Evolutionary conservation across 2,888 invertebrate species (phyloP).

Genomic region (Leistus spinibarbis): DNA sequence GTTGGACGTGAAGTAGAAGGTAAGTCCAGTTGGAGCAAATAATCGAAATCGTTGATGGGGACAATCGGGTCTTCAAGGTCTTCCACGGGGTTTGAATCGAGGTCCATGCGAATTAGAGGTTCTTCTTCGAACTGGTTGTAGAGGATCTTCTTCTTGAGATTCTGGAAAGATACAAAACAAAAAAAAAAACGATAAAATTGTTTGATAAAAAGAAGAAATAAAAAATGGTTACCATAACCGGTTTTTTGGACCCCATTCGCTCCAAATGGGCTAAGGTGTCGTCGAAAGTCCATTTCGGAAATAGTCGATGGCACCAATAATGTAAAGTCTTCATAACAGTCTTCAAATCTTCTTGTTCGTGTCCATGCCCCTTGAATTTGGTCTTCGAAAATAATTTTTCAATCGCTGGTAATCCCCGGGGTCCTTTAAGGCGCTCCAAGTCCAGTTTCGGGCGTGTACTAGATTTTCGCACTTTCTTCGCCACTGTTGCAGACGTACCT

Average conservation of each 20-base stretch:
- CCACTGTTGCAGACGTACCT: conserved; percentile 59
- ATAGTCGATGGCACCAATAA: conserved; percentile 93
- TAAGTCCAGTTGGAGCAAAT: conserved; percentile 50
- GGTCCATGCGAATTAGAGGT: conserved; percentile 45
- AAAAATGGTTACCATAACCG: conserved; percentile 67
- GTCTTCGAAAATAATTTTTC: conserved; percentile 81
- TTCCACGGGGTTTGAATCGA: not conserved
- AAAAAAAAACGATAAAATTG: conserved; percentile 9
- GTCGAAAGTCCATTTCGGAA: conserved; percentile 87
- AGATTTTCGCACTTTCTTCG: conserved; percentile 64
- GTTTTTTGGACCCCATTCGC: conserved; percentile 80
- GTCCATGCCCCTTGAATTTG: conserved; percentile 80
- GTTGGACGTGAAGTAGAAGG: conserved; percentile 48
- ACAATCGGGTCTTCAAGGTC: conserved; percentile 16
- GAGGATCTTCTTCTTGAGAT: conserved; percentile 69
- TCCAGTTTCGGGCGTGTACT: conserved; percentile 65
- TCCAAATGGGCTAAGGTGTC: conserved; percentile 82
- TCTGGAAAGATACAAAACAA: conserved; percentile 61
- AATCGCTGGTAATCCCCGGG: conserved; percentile 80
- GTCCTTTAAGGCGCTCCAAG: conserved; percentile 73
- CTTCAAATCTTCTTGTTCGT: conserved; percentile 83
- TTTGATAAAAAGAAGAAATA: conserved; percentile 8
- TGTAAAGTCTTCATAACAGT: conserved; percentile 80
- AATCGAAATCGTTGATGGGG: conserved; percentile 51
- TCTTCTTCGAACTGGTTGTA: conserved; percentile 64